Evolutionary conservation across 2,113 vertebrate genomes (phyloP).

Genomic region (Sminthopsis crassicaudata): DNA sequence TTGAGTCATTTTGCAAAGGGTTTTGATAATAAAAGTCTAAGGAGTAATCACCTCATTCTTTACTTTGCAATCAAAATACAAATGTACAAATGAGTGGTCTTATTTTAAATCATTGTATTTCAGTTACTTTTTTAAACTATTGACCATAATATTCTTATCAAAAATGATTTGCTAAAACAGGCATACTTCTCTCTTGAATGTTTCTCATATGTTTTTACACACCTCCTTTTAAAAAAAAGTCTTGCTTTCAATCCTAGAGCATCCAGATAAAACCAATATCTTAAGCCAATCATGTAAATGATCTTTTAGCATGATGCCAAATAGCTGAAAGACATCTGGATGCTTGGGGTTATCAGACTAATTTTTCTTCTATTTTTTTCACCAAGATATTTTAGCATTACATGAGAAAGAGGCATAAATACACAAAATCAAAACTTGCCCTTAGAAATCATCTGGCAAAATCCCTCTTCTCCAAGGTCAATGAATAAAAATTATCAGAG

Average conservation of each 20-base stretch:
- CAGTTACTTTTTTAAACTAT: conserved; percentile 68
- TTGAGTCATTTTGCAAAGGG: conserved; percentile 54
- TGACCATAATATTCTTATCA: conserved; percentile 59
- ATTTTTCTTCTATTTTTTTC: conserved; percentile 31
- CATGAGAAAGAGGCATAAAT: conserved; percentile 37
- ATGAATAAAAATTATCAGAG: neutral
- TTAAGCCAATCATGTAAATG: conserved; percentile 11
- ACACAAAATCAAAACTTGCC: neutral
- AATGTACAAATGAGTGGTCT: conserved; percentile 70
- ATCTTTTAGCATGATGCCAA: conserved; percentile 8
- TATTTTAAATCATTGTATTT: conserved; percentile 63
- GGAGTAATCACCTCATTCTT: conserved; percentile 73
- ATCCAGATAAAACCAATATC: neutral
- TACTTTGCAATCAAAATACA: conserved; percentile 67
- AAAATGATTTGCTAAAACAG: conserved; percentile 60
- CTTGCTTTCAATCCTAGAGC: conserved; percentile 22
- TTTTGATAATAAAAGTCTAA: conserved; percentile 70
- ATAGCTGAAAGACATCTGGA: conserved; percentile 37
- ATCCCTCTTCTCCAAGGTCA: conserved; percentile 1
- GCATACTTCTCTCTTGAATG: conserved; percentile 49
- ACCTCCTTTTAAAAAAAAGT: neutral
- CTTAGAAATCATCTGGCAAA: conserved; percentile 19
- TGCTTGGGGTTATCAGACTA: conserved; percentile 20
- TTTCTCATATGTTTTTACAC: conserved; percentile 21
- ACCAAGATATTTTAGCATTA: conserved; percentile 19